Evolutionary conservation across 2,113 vertebrate species (phyloP).

Genomic region (Pantherophis guttatus): DNA sequence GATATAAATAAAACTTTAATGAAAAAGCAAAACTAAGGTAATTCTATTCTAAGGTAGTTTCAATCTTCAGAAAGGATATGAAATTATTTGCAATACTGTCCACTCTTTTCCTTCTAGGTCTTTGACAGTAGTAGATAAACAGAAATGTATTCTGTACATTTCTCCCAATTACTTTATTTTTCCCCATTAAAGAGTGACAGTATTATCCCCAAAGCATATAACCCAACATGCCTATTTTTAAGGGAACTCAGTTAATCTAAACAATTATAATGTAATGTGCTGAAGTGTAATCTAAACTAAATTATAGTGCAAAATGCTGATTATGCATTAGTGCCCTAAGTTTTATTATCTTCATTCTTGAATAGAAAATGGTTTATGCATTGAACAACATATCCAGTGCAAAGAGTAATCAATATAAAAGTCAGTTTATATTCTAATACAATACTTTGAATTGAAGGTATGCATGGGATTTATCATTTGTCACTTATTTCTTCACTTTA

Average conservation of each 20-base stretch:
- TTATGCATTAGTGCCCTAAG: not conserved
- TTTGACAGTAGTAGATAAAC: not conserved
- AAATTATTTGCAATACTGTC: not conserved
- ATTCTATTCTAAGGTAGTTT: not conserved
- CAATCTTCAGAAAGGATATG: not conserved
- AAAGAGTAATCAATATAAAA: not conserved
- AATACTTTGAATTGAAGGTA: not conserved
- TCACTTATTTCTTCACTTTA: constrained; percentile 4
- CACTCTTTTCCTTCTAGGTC: not conserved
- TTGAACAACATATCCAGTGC: not conserved
- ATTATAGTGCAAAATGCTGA: not conserved
- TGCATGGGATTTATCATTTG: not conserved
- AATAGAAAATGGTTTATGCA: not conserved
- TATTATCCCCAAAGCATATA: not conserved
- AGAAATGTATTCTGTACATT: not conserved
- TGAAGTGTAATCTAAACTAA: not conserved
- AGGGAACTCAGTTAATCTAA: not conserved
- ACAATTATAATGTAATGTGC: not conserved
- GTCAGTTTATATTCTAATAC: accelerated
- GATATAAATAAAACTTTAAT: not conserved
- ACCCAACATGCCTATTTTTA: not conserved
- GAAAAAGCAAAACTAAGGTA: not conserved
- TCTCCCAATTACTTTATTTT: not conserved
- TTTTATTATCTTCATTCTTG: not conserved
- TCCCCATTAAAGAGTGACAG: not conserved